A percentile compares a stretch with the other conserved stretches of the same genome.
These are phyloP conservation scores for Priocnemis perturbator DNA, from an alignment of 2,888 invertebrate genomes.

Conservation along the genomic window DNA sequence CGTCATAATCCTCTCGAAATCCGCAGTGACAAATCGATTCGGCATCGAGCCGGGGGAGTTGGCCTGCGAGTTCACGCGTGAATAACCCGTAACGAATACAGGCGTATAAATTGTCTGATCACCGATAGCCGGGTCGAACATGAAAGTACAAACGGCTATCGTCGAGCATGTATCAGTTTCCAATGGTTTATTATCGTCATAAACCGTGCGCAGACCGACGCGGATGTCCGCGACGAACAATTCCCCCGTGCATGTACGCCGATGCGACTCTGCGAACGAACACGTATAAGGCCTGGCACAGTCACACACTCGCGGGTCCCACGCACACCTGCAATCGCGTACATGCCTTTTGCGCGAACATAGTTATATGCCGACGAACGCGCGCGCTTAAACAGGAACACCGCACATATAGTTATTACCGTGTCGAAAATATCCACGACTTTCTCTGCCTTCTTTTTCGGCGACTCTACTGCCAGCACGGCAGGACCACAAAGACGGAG, in stretches of 20 bases:
- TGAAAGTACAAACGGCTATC: slow-evolving; percentile 50
- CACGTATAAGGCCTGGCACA: no score
- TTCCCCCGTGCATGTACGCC: slow-evolving; percentile 32
- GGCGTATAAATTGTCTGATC: slow-evolving; percentile 51
- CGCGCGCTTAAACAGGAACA: neutral
- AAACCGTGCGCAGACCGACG: slow-evolving; percentile 32
- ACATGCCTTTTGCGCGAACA: neutral
- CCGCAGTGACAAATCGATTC: slow-evolving; percentile 3
- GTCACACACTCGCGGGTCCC: no score
- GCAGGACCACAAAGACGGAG: no score
- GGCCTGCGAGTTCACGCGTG: slow-evolving; percentile 28
- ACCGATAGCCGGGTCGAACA: slow-evolving; percentile 40
- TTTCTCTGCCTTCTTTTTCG: neutral
- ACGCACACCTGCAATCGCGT: neutral
- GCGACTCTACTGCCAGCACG: neutral
- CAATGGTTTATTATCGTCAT: slow-evolving; percentile 49
- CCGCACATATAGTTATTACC: no score
- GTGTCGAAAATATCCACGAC: no score
- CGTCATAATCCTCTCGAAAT: neutral
- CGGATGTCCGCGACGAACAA: slow-evolving; percentile 30
- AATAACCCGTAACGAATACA: slow-evolving; percentile 38
- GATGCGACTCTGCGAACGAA: neutral
- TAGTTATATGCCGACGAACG: neutral
- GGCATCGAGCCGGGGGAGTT: no score
- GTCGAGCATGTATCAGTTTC: slow-evolving; percentile 49